Evolutionary conservation across 2,113 vertebrate species (phyloP), one percentile per base, ranked within the genome.

Genomic region (Cebidichthys violaceus): DNA sequence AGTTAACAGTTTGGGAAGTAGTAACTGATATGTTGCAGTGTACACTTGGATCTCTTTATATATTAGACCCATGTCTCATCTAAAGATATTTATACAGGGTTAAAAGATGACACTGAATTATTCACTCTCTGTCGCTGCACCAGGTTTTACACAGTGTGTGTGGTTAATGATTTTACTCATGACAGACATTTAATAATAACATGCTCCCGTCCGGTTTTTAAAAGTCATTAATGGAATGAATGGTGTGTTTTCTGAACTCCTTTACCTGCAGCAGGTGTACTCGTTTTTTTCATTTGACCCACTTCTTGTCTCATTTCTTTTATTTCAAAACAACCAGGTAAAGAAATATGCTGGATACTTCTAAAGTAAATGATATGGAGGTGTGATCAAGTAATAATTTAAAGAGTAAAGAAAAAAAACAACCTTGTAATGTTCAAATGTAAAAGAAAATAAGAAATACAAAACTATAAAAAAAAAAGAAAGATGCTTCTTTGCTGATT

Each of bases 91-190:
- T 97, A 96, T 96, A 96, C 96, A 96, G 96, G 97, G 96, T 96
- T 96, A 95, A 96, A 95, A 96, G 92, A 96, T 95, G 96, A 98
- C 97, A 97, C 97, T 97, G 97, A 98, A 97, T 96, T 93, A 95
- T 96, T 96, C 95, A 94, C 96, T 77, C 95, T 84, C 93, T 95
- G 96, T 89, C 83, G 77, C 92, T 93, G 88, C 84, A 89, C 82
- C 91, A 60, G 96, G 95, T 96, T 90, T 97, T 91, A 96, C 95
- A 95, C 96, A 79, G 96, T 95, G 94, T 90, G 86, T 91, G 94
- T 96, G 96, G 95, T 81, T 67, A 93, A 94, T 96, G 95, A 94
- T 66, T 92, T 93, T 94, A 72, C 96, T 95, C 92, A 93, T 95
- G 92, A 94, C 93, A 95, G 75, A 91, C 95, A 95, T 95, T 94